Base-by-base conservation (phyloP, 2,797 vertebrate species). In the Nannoperca australis region DNA sequence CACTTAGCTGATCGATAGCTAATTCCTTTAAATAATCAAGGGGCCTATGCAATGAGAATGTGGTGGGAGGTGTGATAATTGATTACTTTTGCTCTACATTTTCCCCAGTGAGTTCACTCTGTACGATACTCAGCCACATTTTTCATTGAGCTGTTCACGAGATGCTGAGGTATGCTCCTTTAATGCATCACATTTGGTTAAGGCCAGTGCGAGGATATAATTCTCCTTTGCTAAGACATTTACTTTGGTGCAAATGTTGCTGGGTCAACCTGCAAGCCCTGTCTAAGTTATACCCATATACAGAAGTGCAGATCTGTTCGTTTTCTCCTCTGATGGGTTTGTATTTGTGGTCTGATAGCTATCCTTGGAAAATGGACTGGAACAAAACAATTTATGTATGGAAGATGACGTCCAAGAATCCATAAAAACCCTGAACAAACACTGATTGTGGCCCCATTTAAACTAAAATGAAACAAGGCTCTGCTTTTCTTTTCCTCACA, bases 11-110 rank as follows among this genome's bases (percentile, higher is more conserved):
- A 94, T 95, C 93, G 81, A 95, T 95, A 95, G 93, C 90, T 95
- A 94, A 94, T 95, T 95, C 91, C 85, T 88, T 92, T 92, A 93
- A 92, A 94, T 94, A 94, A 95, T 94, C 93, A 95, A 89, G 89
- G 85, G 85, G 70, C 89, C 77, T 64, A 78, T 84, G 85, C 82
- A 81, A 87, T 72, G 69, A 85, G 84, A 87, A 82, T 79, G 79
- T 85, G 85, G 79, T 81, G 72, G 83, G 89, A 89, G 90, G 87
- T 84, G 89, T 71, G 71, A 90, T 94, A 92, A 95, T 94, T 94
- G 94, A 94, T 95, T 93, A 90, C 90, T 82, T 86, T 91, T 87
- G 78, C 92, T 91, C 82, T 70, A 88, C 86, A 85, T 91, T 93
- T 88, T 87, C 91, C 91, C 91, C 88, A 64, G 87, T 71, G 90